Evolutionary conservation across 2,113 vertebrate genomes (phyloP).

Genomic region (human): DNA sequence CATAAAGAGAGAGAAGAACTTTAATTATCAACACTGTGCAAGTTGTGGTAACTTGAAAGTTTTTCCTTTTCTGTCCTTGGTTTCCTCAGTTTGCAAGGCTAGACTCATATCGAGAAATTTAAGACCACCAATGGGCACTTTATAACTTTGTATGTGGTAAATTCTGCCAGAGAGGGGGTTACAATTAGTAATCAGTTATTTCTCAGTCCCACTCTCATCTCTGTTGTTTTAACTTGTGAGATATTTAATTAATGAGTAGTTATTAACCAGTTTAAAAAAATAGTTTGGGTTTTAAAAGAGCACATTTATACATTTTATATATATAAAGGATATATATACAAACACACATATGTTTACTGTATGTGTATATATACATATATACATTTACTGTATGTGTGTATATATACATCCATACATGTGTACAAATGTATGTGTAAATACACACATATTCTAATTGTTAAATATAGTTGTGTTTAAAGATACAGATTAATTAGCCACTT

Average conservation of each 20-base stretch:
- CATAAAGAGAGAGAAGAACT: constrained; percentile 11
- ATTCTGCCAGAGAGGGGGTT: background rate
- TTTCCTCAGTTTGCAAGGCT: background rate
- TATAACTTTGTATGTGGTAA: background rate
- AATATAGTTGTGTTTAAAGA: background rate
- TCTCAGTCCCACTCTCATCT: background rate
- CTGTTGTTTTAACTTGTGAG: constrained; percentile 23
- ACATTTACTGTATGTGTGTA: background rate
- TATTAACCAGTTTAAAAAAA: background rate
- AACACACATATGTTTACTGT: background rate
- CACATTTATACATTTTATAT: background rate
- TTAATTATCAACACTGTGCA: background rate
- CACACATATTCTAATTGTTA: background rate
- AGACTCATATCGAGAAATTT: background rate
- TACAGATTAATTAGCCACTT: background rate
- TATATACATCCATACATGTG: background rate
- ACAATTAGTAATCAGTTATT: background rate
- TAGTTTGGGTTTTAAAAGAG: constrained; percentile 20
- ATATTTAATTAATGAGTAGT: background rate
- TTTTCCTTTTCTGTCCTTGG: constrained; percentile 37
- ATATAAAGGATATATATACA: background rate
- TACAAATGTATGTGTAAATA: background rate
- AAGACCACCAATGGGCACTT: background rate
- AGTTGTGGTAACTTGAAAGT: background rate
- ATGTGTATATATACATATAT: background rate